phyloP scores from a whole-genome alignment of 2,113 vertebrate genomes.

The Pogona vitticeps region DNA sequence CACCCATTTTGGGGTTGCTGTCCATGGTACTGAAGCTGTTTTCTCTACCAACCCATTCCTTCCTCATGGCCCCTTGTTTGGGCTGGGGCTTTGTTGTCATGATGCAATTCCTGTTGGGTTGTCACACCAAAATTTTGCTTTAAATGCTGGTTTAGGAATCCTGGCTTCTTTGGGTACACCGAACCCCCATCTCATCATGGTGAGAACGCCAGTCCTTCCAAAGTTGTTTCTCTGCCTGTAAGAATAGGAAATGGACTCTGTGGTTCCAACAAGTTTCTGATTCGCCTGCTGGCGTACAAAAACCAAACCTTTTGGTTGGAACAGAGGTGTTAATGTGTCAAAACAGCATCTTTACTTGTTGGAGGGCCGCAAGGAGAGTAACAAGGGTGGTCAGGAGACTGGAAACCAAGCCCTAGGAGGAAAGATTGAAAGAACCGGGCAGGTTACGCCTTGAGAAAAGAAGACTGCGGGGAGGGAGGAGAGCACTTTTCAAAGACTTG shows the following conservation, averaged over 20 bases:
- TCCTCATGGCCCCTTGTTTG: background rate
- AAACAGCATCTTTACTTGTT: no score
- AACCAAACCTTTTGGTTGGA: background rate
- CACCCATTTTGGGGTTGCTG: background rate
- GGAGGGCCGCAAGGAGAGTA: no score
- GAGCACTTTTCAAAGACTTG: no score
- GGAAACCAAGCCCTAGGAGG: no score
- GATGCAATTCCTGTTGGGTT: background rate
- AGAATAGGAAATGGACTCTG: background rate
- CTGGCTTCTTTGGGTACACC: background rate
- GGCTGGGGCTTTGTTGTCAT: background rate
- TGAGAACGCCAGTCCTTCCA: no score
- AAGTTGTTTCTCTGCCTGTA: background rate
- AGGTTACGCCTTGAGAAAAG: no score
- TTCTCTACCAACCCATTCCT: no score
- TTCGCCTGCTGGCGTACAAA: background rate
- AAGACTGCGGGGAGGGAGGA: no score
- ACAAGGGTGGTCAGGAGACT: no score
- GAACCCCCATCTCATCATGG: background rate
- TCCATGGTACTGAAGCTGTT: background rate
- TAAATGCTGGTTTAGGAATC: background rate
- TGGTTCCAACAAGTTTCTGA: background rate
- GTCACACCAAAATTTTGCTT: background rate
- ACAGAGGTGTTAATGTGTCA: background rate
- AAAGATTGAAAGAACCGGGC: no score